Evolutionary conservation across 1,140 invertebrate species (phyloP).

Genomic region (Orius laevigatus): DNA sequence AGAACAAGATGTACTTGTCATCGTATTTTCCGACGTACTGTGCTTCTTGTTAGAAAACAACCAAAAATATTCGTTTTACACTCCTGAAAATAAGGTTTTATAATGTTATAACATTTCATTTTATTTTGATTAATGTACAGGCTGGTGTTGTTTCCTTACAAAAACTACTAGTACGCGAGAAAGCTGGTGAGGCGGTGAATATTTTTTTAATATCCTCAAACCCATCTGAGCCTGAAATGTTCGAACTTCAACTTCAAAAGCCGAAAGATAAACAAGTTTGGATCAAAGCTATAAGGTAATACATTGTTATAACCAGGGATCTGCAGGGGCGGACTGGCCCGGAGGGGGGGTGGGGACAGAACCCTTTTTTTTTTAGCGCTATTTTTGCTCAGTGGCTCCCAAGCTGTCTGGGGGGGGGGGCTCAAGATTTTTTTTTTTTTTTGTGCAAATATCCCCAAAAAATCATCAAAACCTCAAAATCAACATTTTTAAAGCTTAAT

Average conservation of each 20-base stretch:
- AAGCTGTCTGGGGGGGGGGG: too few relatives aligned
- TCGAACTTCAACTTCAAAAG: slow-evolving; percentile 76
- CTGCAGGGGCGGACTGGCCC: too few relatives aligned
- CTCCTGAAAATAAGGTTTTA: slow-evolving; percentile 64
- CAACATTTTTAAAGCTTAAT: too few relatives aligned
- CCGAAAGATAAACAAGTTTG: slow-evolving; percentile 76
- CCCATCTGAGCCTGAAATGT: slow-evolving; percentile 82
- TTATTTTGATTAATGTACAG: slow-evolving; percentile 31
- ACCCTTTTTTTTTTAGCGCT: too few relatives aligned
- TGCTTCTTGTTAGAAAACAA: slow-evolving; percentile 81
- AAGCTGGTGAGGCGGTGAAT: slow-evolving; percentile 73
- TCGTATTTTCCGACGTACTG: slow-evolving; percentile 77
- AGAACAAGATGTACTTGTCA: slow-evolving; percentile 66
- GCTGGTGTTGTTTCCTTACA: slow-evolving; percentile 79
- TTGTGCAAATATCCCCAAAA: too few relatives aligned
- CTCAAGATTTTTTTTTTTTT: too few relatives aligned
- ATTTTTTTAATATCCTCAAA: slow-evolving; percentile 81
- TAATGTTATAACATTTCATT: not conserved
- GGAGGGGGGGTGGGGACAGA: too few relatives aligned
- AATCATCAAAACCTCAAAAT: too few relatives aligned
- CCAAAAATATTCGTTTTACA: slow-evolving; percentile 60
- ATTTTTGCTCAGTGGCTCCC: too few relatives aligned
- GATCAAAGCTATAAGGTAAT: slow-evolving; percentile 69
- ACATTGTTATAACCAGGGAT: too few relatives aligned
- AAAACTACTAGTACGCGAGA: slow-evolving; percentile 79